Percentiles rank a stretch among this genome's conserved stretches.
phyloP scores from a whole-genome alignment of 64 coral and sea anemone genomes.

The Actinia tenebrosa region DNA sequence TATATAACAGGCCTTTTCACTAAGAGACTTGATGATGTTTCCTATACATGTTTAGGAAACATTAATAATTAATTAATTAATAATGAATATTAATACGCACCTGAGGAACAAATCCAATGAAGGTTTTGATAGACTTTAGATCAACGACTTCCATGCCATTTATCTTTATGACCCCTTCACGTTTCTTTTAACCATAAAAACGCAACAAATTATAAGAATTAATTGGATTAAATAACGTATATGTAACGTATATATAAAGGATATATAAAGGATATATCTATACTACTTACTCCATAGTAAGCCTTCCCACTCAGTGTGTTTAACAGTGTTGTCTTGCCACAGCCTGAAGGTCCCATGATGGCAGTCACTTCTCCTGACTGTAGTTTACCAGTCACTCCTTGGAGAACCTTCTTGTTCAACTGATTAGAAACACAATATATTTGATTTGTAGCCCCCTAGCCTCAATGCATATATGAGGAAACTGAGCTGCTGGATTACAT shows the following conservation, averaged over 20 bases:
- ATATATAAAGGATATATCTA: no score
- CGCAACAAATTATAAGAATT: background rate
- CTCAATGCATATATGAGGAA: no score
- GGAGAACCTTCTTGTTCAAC: conserved; percentile 44
- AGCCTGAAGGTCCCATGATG: conserved; percentile 79
- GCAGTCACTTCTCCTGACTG: conserved; percentile 72
- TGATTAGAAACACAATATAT: background rate
- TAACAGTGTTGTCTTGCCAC: conserved; percentile 71
- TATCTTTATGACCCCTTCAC: conserved; percentile 59
- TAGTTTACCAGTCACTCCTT: conserved; percentile 69
- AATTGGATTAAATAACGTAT: no score
- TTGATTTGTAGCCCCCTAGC: no score
- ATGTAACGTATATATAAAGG: no score
- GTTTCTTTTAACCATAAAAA: conserved; percentile 32
- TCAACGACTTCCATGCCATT: conserved; percentile 47
- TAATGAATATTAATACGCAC: conserved; percentile 6
- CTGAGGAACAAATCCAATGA: conserved; percentile 84
- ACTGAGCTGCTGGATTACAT: no score
- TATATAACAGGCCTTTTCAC: no score
- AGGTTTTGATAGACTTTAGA: conserved; percentile 47
- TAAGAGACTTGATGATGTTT: no score
- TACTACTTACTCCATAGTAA: conserved; percentile 69
- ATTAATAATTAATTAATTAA: no score
- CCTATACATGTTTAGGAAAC: no score
- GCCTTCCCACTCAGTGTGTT: conserved; percentile 83